A percentile compares a stretch with the other conserved stretches of the same genome.
Conservation (phyloP, 2,888 invertebrate species). For the Ectobius pallidus region DNA sequence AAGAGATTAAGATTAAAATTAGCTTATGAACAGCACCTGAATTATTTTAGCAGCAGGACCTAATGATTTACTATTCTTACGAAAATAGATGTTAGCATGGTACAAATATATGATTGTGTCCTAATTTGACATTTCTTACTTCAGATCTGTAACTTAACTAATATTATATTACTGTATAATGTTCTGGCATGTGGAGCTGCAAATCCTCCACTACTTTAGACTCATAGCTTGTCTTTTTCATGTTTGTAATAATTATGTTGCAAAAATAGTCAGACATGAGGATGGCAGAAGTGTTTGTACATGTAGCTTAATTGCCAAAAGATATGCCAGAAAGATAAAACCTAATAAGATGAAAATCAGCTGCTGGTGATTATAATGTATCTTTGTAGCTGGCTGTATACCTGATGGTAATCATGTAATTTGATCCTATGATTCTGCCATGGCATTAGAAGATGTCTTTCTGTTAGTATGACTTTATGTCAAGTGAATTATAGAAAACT, state of each 20-base stretch:
- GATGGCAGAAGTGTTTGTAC: slow-evolving; percentile 15
- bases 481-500: no score
- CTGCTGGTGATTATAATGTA: not conserved
- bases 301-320: not conserved
- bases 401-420: not conserved
- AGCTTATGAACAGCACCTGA: no score
- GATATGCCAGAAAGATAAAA: not conserved
- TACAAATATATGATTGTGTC: no score
- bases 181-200: no score
- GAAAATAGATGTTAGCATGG: no score
- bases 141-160: no score
- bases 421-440: not conserved
- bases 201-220: not conserved
- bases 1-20: no score
- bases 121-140: no score
- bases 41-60: no score
- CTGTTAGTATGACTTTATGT: not conserved
- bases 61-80: no score
- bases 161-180: no score
- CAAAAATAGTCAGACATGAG: not conserved
- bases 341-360: not conserved
- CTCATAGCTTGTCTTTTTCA: not conserved
- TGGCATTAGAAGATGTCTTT: not conserved
- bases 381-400: not conserved
- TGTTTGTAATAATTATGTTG: not conserved